Evolutionary conservation across 2,888 invertebrate species (phyloP).

Genomic region (Athripsodes cinereus): DNA sequence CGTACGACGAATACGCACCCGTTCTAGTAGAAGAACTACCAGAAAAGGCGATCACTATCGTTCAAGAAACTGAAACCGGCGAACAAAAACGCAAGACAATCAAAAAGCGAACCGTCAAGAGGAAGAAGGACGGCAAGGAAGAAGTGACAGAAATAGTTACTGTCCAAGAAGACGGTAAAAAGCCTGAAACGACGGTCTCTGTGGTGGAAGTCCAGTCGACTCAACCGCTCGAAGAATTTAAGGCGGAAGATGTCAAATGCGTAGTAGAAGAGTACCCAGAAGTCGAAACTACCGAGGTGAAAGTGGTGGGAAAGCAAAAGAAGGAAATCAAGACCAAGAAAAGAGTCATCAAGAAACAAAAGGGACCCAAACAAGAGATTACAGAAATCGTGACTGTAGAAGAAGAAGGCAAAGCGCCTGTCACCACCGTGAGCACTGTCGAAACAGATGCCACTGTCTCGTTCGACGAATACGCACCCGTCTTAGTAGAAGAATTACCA

Average conservation of each 20-base stretch:
- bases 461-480: constrained; percentile 20
- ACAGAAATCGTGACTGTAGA: constrained; percentile 35
- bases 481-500: not conserved
- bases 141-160: constrained; percentile 35
- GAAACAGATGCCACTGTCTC: not conserved
- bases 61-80: constrained; percentile 33
- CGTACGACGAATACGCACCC: constrained; percentile 19
- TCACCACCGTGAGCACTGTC: constrained; percentile 22
- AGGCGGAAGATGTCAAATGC: not conserved
- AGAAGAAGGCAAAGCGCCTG: constrained; percentile 24
- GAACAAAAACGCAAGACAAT: constrained; percentile 34
- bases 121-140: constrained; percentile 30
- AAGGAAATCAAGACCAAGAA: constrained; percentile 31
- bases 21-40: constrained; percentile 32
- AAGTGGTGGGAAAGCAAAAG: constrained; percentile 31
- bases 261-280: constrained; percentile 29
- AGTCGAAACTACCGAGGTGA: constrained; percentile 19
- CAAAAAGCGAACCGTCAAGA: constrained; percentile 33
- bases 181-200: constrained; percentile 34
- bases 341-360: constrained; percentile 31
- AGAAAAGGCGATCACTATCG: constrained; percentile 29
- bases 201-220: not conserved
- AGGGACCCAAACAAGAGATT: constrained; percentile 31
- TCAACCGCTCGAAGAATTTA: not conserved
- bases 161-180: constrained; percentile 34